These are phyloP conservation scores for Sympetrum striolatum DNA, from an alignment of 2,888 invertebrate species.

Conservation along the genomic window DNA sequence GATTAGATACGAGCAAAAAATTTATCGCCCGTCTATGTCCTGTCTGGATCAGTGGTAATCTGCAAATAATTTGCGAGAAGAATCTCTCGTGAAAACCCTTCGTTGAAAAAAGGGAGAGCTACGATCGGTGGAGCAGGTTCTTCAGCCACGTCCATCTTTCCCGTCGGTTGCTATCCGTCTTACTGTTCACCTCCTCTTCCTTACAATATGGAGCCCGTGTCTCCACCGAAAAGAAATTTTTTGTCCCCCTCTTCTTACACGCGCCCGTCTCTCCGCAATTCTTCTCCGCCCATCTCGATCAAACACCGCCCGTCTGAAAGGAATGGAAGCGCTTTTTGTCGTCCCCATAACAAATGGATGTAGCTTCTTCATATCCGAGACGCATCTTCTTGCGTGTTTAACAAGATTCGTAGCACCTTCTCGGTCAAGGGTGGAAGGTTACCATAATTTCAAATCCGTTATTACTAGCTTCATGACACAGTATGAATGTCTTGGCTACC, in stretches of 20 bases:
- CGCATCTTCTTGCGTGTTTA: neutral
- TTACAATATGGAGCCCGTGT: neutral
- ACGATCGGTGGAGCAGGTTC: neutral
- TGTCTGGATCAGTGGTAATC: constrained; percentile 4
- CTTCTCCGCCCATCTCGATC: neutral
- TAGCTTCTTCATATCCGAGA: neutral
- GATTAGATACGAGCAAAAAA: neutral
- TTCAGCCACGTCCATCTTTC: neutral
- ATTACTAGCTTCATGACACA: neutral
- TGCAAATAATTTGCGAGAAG: neutral
- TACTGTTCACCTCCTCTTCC: neutral
- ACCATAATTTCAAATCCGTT: neutral
- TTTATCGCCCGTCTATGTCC: neutral
- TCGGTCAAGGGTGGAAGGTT: neutral
- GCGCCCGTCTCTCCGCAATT: neutral
- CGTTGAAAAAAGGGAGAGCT: neutral
- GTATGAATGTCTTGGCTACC: neutral
- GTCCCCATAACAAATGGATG: neutral
- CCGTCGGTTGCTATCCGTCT: neutral
- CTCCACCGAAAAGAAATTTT: neutral
- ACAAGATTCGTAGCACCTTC: neutral
- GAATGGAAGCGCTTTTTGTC: neutral
- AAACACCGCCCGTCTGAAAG: neutral
- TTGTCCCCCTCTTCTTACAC: neutral
- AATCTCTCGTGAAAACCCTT: neutral